A percentile compares a stretch with the other conserved stretches of the same genome.
Conservation (phyloP, 1,140 invertebrate species). For the Drosophila kepulauana region DNA sequence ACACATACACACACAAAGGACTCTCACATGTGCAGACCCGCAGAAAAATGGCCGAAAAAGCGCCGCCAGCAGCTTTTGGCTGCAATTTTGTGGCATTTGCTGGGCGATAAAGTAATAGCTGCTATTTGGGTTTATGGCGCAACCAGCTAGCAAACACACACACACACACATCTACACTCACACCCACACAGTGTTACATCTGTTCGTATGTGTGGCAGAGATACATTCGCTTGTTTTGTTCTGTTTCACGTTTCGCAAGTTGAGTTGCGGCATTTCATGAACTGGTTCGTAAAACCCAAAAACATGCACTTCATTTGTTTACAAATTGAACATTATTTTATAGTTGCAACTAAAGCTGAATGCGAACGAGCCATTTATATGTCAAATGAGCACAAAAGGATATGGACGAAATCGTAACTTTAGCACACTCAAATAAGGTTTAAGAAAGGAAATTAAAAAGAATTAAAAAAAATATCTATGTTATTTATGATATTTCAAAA, state of each 20-base stretch:
- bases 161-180: conserved; percentile 6
- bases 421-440: no score
- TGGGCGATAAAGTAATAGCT: conserved; percentile 78
- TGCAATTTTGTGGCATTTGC: conserved; percentile 78
- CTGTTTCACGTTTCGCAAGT: not conserved
- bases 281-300: conserved; percentile 16
- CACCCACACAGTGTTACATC: not conserved
- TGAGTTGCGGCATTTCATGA: conserved; percentile 7
- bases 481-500: no score
- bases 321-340: conserved; percentile 2
- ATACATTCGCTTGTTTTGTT: not conserved
- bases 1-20: conserved; percentile 3
- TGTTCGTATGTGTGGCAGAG: not conserved
- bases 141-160: conserved; percentile 12
- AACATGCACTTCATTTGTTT: not conserved
- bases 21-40: conserved; percentile 16
- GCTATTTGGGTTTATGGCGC: conserved; percentile 74
- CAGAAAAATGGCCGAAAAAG: conserved; percentile 41
- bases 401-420: no score
- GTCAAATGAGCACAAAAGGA: no score
- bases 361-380: no score
- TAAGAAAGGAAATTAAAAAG: no score
- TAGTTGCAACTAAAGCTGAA: not conserved
- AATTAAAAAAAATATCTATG: no score
- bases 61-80: conserved; percentile 75